phyloP scores from a whole-genome alignment of 2,113 vertebrate genomes.

The Oophaga pumilio region DNA sequence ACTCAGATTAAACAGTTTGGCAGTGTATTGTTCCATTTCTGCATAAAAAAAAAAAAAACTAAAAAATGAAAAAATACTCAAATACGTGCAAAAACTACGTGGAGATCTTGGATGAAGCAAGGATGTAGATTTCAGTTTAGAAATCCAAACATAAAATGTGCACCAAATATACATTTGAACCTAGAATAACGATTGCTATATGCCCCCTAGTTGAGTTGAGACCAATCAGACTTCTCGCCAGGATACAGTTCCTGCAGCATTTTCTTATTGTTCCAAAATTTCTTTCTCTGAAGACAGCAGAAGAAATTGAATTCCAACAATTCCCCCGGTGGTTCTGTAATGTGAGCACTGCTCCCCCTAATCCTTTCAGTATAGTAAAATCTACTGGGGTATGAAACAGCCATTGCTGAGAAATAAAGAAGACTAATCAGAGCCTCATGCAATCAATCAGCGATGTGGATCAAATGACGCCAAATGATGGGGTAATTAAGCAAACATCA shows the following conservation, averaged over 20 bases:
- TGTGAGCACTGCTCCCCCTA: neutral
- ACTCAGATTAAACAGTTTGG: too few species aligned
- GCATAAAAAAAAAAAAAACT: too few species aligned
- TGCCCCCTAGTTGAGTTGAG: neutral
- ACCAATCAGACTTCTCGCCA: neutral
- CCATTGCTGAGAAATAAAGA: neutral
- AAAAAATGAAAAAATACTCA: too few species aligned
- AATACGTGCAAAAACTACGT: too few species aligned
- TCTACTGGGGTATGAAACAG: neutral
- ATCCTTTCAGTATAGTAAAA: constrained; percentile 4
- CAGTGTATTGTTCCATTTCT: too few species aligned
- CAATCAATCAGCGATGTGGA: neutral
- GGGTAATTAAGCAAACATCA: constrained; percentile 3
- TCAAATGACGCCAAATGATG: neutral
- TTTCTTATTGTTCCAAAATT: neutral
- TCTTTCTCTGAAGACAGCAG: neutral
- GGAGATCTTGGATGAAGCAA: too few species aligned
- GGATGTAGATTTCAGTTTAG: too few species aligned
- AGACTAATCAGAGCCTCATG: neutral
- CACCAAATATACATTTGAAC: too few species aligned
- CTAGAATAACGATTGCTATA: too few species aligned
- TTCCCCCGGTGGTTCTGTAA: constrained; percentile 10
- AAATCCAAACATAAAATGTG: too few species aligned
- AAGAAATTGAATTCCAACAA: constrained; percentile 11
- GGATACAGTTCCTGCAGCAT: neutral